These are phyloP conservation scores for Glossophaga mutica DNA, from an alignment of 2,797 vertebrate species.

Conservation along the genomic window DNA sequence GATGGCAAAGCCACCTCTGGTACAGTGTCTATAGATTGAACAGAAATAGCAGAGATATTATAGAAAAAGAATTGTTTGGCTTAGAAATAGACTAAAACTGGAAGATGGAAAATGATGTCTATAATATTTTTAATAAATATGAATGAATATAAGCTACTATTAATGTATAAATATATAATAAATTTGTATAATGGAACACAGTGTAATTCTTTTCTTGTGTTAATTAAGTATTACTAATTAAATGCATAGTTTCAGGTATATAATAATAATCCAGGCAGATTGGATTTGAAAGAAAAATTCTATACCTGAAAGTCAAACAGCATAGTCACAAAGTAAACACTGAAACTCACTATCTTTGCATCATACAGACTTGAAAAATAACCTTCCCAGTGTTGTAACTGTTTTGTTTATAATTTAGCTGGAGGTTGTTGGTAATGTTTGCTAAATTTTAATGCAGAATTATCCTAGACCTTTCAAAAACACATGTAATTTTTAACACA, in stretches of 20 bases:
- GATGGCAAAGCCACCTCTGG: not conserved
- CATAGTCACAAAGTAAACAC: not conserved
- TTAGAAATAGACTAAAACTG: not conserved
- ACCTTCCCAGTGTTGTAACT: not conserved
- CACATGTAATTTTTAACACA: not conserved
- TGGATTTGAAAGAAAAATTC: not conserved
- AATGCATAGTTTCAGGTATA: not conserved
- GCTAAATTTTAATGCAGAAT: not conserved
- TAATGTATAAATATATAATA: not conserved
- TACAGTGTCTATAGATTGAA: not conserved
- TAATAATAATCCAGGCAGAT: not conserved
- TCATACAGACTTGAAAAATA: not conserved
- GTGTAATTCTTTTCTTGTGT: not conserved
- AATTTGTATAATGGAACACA: not conserved
- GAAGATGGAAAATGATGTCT: not conserved
- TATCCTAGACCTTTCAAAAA: not conserved
- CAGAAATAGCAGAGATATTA: not conserved
- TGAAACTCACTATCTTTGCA: not conserved
- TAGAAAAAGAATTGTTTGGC: not conserved
- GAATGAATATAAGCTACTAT: not conserved
- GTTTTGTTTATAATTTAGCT: not conserved
- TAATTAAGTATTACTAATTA: not conserved
- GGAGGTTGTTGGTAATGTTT: not conserved
- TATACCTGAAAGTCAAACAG: not conserved
- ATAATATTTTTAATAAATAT: conserved; percentile 2